Conservation (phyloP, 2,797 vertebrate species). For the Sebastes vulpes region DNA sequence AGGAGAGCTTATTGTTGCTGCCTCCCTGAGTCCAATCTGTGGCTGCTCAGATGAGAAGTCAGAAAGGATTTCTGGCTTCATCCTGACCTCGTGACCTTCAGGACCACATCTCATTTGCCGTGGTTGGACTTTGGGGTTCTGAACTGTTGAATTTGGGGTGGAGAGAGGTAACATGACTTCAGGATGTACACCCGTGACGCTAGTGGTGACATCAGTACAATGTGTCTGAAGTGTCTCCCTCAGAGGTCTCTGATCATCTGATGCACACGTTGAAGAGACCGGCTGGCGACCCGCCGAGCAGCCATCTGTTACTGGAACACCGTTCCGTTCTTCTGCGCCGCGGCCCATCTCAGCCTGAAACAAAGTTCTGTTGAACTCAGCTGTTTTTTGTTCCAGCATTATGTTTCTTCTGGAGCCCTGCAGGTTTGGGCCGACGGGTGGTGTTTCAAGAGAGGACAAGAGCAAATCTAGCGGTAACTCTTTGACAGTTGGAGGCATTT, state of each 20-base stretch:
- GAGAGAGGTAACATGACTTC: slow-evolving; percentile 30
- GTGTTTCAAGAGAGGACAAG: slow-evolving; percentile 63
- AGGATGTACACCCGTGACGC: slow-evolving; percentile 8
- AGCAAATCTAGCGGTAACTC: slow-evolving; percentile 70
- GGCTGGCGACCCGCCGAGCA: slow-evolving; percentile 63
- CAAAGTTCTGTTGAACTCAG: slow-evolving; percentile 94
- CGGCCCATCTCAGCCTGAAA: slow-evolving; percentile 92
- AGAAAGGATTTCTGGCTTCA: slow-evolving; percentile 33
- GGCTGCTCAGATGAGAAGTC: slow-evolving; percentile 48
- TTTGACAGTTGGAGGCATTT: slow-evolving; percentile 46
- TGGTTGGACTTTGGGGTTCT: slow-evolving; percentile 28
- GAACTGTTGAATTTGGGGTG: background rate
- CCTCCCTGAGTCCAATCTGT: slow-evolving; percentile 41
- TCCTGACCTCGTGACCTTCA: slow-evolving; percentile 55
- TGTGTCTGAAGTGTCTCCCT: slow-evolving; percentile 47
- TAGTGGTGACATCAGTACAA: slow-evolving; percentile 30
- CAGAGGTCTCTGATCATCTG: slow-evolving; percentile 40
- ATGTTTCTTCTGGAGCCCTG: slow-evolving; percentile 86
- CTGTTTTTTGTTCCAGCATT: slow-evolving; percentile 92
- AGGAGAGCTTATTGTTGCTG: slow-evolving; percentile 24
- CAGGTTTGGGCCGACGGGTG: slow-evolving; percentile 60
- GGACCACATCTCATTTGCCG: slow-evolving; percentile 29
- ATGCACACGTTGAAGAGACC: slow-evolving; percentile 5
- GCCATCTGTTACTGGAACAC: slow-evolving; percentile 53
- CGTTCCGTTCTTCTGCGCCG: slow-evolving; percentile 72